These are phyloP conservation scores for Palaemon carinicauda DNA, from an alignment of 1,140 invertebrate genomes.

Conservation along the genomic window DNA sequence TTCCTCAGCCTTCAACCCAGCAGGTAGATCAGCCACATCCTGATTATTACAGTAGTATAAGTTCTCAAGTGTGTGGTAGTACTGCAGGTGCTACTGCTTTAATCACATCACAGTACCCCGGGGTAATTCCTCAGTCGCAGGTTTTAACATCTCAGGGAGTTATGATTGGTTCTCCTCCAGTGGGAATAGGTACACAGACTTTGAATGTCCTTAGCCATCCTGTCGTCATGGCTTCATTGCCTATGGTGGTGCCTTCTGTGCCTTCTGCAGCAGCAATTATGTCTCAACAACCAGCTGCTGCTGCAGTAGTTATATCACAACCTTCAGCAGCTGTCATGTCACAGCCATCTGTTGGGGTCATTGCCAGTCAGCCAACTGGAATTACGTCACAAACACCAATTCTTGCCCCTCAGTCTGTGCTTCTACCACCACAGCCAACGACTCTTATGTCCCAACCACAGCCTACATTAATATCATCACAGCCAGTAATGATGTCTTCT, in stretches of 20 bases:
- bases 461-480: slow-evolving; percentile 28
- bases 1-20: slow-evolving; percentile 61
- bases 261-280: not conserved
- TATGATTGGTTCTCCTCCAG: slow-evolving; percentile 22
- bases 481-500: slow-evolving; percentile 13
- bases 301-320: not conserved
- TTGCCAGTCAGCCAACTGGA: not conserved
- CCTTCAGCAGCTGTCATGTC: too few species aligned
- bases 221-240: slow-evolving; percentile 34
- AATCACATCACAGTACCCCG: slow-evolving; percentile 18
- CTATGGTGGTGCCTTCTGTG: slow-evolving; percentile 30
- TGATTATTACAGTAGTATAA: slow-evolving; percentile 44
- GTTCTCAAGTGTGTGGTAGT: slow-evolving; percentile 32
- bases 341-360: slow-evolving; percentile 10
- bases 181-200: slow-evolving; percentile 21
- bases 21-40: slow-evolving; percentile 62
- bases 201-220: slow-evolving; percentile 15
- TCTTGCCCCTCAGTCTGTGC: not conserved
- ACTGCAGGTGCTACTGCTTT: not conserved
- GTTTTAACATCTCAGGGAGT: slow-evolving; percentile 30
- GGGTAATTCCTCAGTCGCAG: slow-evolving; percentile 19
- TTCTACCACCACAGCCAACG: slow-evolving; percentile 26
- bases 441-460: slow-evolving; percentile 43
- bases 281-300: slow-evolving; percentile 6
- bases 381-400: slow-evolving; percentile 11